Percentiles rank a stretch among this genome's conserved stretches.
phyloP scores from a whole-genome alignment of 2,797 vertebrate species.

The Neostethus bicornis region DNA sequence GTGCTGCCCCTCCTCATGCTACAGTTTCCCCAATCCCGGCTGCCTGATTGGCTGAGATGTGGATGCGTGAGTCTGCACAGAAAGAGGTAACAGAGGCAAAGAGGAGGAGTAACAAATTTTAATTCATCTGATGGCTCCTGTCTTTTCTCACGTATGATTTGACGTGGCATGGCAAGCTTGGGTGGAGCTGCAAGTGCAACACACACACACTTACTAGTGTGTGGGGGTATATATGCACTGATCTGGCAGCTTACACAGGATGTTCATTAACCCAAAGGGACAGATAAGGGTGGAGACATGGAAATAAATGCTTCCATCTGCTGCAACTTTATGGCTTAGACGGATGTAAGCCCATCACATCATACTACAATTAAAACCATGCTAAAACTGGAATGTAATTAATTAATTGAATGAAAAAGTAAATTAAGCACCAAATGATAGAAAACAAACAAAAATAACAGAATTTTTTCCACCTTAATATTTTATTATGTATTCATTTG shows the following conservation, averaged over 20 bases:
- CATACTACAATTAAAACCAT: neutral
- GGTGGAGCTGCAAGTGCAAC: slow-evolving; percentile 41
- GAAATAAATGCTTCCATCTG: slow-evolving; percentile 12
- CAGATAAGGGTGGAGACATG: slow-evolving; percentile 29
- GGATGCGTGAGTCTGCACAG: slow-evolving; percentile 50
- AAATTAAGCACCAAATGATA: neutral
- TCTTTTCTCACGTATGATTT: slow-evolving; percentile 60
- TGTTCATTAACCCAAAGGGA: slow-evolving; percentile 36
- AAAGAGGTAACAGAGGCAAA: slow-evolving; percentile 21
- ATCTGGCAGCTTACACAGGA: slow-evolving; percentile 24
- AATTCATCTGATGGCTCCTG: slow-evolving; percentile 74
- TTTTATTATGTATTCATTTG: neutral
- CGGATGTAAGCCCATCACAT: slow-evolving; percentile 3
- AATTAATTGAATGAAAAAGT: neutral
- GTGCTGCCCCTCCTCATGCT: slow-evolving; percentile 51
- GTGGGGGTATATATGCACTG: slow-evolving; percentile 16
- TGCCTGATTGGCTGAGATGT: slow-evolving; percentile 61
- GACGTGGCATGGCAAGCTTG: slow-evolving; percentile 43
- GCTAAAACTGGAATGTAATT: neutral
- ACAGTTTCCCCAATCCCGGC: slow-evolving; percentile 12
- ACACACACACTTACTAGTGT: slow-evolving; percentile 7
- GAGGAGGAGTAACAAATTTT: slow-evolving; percentile 66
- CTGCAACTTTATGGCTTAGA: slow-evolving; percentile 2
- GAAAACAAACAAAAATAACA: neutral
- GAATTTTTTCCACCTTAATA: neutral